Evolutionary conservation across 1,140 invertebrate species (phyloP), one percentile per base, ranked within the genome.

Genomic region (Belonocnema kinseyi): DNA sequence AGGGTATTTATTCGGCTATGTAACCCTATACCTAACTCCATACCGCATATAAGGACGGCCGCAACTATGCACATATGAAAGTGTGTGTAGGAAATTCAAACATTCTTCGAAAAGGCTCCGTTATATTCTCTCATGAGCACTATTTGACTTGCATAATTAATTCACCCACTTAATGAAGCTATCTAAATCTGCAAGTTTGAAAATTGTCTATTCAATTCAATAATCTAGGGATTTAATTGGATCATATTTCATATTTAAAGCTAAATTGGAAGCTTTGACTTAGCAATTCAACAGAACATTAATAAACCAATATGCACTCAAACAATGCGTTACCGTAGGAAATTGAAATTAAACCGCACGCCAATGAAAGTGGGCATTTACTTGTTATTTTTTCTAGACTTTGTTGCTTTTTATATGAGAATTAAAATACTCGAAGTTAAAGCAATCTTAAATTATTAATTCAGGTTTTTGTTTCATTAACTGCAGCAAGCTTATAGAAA

Each of bases 211-310:
- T 1, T 66, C 13, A 66, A 66, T 66, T 66, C 5, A 66, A 40
- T 66, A 66, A 7, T 66, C 58, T 66, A 13, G 26, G 12, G 16
- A 40, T 40, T 40, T 66, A 66, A 66, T 66, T 66, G 61, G 61
- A 46, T 66, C n/a, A 46, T 46, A 46, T 66, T 66, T 66, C 40
- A 11, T 26, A 14, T 16, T 66, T 66, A 7, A 16, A 66, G n/a
- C 14, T 5, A 26, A 66, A 40, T 66, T 66, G 33, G 40, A 40
- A 66, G 40, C 40, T n/a, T 66, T 66, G 16, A 66, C 26, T 66
- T 26, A 66, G 40, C 5, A 5, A 40, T 66, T 46, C n/a, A 40
- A 46, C 40, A n/a, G 14, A 66, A 16, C 14, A 33, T 40, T 66
- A 66, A 66, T 66, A 33, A 66, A 16, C 61, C 61, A 40, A 66